Conservation (phyloP, 2,113 vertebrate species). For the Nycticebus coucang region DNA sequence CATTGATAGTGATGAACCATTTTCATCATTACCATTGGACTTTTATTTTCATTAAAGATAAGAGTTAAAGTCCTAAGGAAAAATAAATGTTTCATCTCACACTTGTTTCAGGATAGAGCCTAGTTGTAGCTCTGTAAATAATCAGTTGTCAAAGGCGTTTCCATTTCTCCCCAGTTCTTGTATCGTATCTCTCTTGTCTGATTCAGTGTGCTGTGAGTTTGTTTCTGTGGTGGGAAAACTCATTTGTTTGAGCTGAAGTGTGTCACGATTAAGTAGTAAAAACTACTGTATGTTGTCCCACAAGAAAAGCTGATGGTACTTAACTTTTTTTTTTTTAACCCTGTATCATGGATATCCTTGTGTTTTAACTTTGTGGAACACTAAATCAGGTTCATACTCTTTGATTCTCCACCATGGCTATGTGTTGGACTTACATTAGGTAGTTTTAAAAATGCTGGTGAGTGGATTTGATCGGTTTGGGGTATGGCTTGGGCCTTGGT, state of each 20-base stretch:
- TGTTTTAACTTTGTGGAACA: constrained; percentile 28
- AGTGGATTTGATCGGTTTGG: not conserved
- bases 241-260: constrained; percentile 28
- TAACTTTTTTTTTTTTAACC: constrained; percentile 16
- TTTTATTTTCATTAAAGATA: constrained; percentile 27
- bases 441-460: not conserved
- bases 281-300: not conserved
- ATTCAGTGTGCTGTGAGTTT: not conserved
- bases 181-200: not conserved
- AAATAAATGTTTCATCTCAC: not conserved
- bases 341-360: not conserved
- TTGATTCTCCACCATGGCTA: not conserved
- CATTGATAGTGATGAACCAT: not conserved
- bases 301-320: not conserved
- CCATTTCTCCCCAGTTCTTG: not conserved
- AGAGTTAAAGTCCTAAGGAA: not conserved
- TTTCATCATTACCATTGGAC: constrained; percentile 22
- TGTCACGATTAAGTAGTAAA: constrained; percentile 28
- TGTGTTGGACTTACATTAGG: not conserved
- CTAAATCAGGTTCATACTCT: not conserved
- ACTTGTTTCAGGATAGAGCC: not conserved
- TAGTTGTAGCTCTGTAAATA: not conserved
- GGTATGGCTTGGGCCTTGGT: not conserved
- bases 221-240: constrained; percentile 36
- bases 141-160: not conserved